Evolutionary conservation across 2,797 vertebrate genomes (phyloP), one percentile per base, ranked within the genome.

Genomic region (Hemitrygon akajei): DNA sequence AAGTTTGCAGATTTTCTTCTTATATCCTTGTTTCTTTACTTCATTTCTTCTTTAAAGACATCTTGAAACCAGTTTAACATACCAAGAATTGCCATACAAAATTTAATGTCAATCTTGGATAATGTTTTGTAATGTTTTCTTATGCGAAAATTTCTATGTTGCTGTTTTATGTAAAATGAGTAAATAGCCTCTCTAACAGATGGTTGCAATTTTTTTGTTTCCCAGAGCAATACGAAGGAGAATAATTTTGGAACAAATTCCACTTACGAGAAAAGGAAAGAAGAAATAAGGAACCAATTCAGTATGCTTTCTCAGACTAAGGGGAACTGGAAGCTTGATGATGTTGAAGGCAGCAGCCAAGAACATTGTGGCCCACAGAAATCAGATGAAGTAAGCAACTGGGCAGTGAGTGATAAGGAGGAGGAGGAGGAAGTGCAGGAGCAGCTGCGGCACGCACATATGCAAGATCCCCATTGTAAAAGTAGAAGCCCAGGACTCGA

Each of bases 201-300:
- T 91, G 73, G 47, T 79, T 34, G 84, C 81, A 80, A 87, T 94
- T 80, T 94, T 47, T 94, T 79, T 94, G 75, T 94, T 27, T 92
- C 94, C 95, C 27, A 93, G 91, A 76, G 47, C 71, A 93, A 40
- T 40, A 12, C 66, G 95, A 95, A 94, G 80, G 94, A 96, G 96
- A 94, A 94, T 95, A 73, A 94, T 40, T 94, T 94, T 94, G 94
- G 94, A 89, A 95, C 95, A 94, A 94, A 75, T 95, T 94, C 94
- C 95, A 63, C 95, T 93, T n/a, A 30, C 94, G 25, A 71, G 25
- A 27, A 84, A 58, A 94, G 56, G 93, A 93, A 95, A 91, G 60
- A 79, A 94, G 95, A 96, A 95, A 91, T 93, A 93, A 94, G 47
- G 94, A 91, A 75, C 73, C 16, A 14, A 79, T 94, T 93, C 63